Percentiles rank a stretch among this genome's conserved stretches.
Conservation (phyloP, 2,113 vertebrate species). For the Bathybates hornii region DNA sequence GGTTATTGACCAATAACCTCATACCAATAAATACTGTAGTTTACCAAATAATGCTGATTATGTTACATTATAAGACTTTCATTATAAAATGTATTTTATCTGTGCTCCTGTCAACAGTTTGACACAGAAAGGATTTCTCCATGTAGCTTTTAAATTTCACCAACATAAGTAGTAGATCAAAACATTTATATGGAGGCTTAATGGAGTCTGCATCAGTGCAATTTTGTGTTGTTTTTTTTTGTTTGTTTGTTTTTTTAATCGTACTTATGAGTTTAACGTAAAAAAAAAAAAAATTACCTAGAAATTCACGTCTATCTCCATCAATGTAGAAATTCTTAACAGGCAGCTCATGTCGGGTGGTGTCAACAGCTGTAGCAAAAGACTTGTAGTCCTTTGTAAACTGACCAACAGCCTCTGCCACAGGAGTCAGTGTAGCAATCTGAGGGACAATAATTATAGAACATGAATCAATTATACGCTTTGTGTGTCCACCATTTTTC, state of each 20-base stretch:
- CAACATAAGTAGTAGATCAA: neutral
- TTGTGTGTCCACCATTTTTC: neutral
- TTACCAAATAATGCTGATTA: neutral
- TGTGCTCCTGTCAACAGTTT: neutral
- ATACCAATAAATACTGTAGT: neutral
- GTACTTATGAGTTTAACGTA: neutral
- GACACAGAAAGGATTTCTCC: neutral
- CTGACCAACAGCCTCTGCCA: slow-evolving; percentile 41
- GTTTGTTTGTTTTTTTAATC: accelerated
- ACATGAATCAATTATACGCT: neutral
- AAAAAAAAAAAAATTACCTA: slow-evolving; percentile 69
- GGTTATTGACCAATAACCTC: neutral
- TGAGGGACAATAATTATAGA: slow-evolving; percentile 26
- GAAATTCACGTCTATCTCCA: slow-evolving; percentile 61
- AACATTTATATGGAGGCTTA: neutral
- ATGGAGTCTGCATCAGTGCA: neutral
- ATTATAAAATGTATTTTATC: neutral
- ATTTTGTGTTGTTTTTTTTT: neutral
- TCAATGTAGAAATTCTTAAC: slow-evolving; percentile 76
- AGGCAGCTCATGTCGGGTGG: slow-evolving; percentile 78
- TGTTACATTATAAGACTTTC: neutral
- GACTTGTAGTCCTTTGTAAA: slow-evolving; percentile 77
- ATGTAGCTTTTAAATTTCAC: neutral
- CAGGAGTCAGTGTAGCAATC: slow-evolving; percentile 72
- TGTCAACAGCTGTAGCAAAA: slow-evolving; percentile 79